phyloP scores from a whole-genome alignment of 2,113 vertebrate genomes.

The Thermophis baileyi region DNA sequence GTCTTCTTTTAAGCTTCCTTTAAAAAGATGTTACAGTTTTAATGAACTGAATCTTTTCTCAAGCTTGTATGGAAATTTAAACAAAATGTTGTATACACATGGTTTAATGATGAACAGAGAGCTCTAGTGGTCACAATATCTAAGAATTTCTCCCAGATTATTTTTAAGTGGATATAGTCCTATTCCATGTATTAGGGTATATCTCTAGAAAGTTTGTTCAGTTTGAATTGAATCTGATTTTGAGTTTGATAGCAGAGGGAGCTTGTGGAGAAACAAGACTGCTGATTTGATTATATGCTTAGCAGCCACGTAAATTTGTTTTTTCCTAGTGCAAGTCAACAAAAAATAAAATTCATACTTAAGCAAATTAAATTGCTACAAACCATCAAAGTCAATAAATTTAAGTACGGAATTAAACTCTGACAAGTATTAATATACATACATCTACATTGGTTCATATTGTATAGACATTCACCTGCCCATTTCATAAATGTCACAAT shows the following conservation, averaged over 20 bases:
- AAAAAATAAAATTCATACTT: background rate
- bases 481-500: background rate
- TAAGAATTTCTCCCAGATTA: background rate
- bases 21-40: background rate
- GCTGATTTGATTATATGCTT: background rate
- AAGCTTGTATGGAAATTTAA: background rate
- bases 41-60: background rate
- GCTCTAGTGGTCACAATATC: background rate
- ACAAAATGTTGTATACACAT: background rate
- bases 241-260: conserved; percentile 11
- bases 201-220: background rate
- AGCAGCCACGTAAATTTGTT: background rate
- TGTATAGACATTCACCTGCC: background rate
- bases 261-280: background rate
- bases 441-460: background rate
- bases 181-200: conserved; percentile 23
- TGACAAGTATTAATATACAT: background rate
- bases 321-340: background rate
- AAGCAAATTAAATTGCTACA: background rate
- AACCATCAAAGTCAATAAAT: background rate
- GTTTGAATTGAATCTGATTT: background rate
- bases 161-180: background rate
- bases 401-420: background rate
- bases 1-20: background rate
- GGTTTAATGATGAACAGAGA: background rate